phyloP scores from a whole-genome alignment of 2,888 invertebrate genomes.

The Nomada flava region DNA sequence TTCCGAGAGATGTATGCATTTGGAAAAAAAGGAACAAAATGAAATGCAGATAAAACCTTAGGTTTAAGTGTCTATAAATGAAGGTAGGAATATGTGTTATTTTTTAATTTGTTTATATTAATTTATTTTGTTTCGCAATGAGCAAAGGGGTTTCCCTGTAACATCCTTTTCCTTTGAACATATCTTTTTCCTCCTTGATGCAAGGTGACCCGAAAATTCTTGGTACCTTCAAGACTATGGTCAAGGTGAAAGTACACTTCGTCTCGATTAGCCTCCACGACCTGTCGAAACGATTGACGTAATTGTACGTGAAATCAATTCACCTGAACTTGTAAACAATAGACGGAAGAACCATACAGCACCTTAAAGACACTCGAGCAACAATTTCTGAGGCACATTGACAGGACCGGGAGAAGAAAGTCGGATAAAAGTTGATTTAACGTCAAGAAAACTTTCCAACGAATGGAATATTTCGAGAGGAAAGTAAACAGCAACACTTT shows the following conservation, averaged over 20 bases:
- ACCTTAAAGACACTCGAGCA: not conserved
- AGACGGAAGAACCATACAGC: not conserved
- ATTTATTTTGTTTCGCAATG: no score
- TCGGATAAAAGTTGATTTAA: not conserved
- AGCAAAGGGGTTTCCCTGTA: no score
- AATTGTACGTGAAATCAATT: constrained; percentile 30
- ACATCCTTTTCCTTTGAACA: no score
- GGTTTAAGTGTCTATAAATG: no score
- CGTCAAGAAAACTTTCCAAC: not conserved
- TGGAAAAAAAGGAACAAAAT: no score
- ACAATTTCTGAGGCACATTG: not conserved
- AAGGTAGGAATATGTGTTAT: not conserved
- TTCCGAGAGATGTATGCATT: no score
- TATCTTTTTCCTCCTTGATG: not conserved
- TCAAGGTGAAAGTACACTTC: constrained; percentile 62
- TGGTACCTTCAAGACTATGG: constrained; percentile 49
- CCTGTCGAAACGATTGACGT: constrained; percentile 10
- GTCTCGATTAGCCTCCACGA: constrained; percentile 34
- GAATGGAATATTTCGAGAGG: no score
- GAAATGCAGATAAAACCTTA: no score
- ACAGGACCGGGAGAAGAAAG: not conserved
- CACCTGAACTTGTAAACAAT: not conserved
- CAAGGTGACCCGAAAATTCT: constrained; percentile 3
- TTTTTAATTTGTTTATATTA: no score
- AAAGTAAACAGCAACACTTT: no score